Evolutionary conservation across 2,797 vertebrate species (phyloP), one percentile per base, ranked within the genome.

Genomic region (Tokudaia tokunoshimensis): DNA sequence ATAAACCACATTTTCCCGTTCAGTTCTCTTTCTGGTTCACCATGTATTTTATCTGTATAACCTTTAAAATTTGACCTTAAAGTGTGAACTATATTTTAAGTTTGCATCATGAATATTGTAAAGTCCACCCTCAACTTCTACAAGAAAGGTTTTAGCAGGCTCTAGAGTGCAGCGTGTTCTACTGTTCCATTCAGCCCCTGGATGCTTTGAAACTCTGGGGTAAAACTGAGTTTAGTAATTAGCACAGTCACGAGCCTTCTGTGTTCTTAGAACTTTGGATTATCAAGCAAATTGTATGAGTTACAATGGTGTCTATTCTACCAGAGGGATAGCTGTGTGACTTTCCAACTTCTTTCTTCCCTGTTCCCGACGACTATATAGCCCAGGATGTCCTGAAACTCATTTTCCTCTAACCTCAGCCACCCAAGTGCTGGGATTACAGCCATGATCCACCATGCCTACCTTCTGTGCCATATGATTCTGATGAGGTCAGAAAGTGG

Each of bases 401-500:
- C 7, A 8, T 24, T 22, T 31, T 47, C 10, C 26, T 82, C 29
- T 26, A 72, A 9, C 50, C 50, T 81, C 50, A 57, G 26, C 15
- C 63, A 72, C 29, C 37, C 29, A 10, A 24, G 11, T 26, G 2
- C 26, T 82, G 50, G 17, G 37, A 24, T 57, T 17, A 34, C 29
- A 82, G 65, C 17, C n/a, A 6, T 34, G 12, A 4, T 41, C 63
- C 11, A 22, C 11, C 50, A 2, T 22, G 31, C 11, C 63, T 19
- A 29, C 7, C 6, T 20, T 52, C 50, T 57, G 67, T 7, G 41
- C n/a, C 84, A 29, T 95, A 47, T 61, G 61, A 83, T 89, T 89
- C n/a, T 91, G 87, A 95, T 72, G 81, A 91, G 67, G 72, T 92
- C 74, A 96, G 81, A 95, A 80, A 95, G 8, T 67, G 82, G 26